A percentile compares a stretch with the other conserved stretches of the same genome.
These are phyloP conservation scores for Holotrichia oblita DNA, from an alignment of 1,140 invertebrate genomes.

Conservation along the genomic window DNA sequence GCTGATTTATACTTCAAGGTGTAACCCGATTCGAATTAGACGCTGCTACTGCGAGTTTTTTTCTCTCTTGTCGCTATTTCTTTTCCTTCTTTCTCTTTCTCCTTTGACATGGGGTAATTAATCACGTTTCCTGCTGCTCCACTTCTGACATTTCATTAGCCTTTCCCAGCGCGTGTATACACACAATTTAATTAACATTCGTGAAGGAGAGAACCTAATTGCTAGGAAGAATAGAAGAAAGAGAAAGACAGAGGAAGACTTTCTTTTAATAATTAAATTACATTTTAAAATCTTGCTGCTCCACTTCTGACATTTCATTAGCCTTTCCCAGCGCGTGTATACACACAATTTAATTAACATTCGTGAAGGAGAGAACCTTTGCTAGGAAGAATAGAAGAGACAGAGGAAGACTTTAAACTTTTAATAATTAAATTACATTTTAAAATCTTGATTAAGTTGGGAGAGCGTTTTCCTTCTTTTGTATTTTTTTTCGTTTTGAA, in stretches of 20 bases:
- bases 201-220: neutral
- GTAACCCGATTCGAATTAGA: neutral
- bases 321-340: neutral
- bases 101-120: neutral
- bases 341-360: conserved; percentile 14
- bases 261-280: too few species aligned
- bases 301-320: conserved; percentile 7
- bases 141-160: conserved; percentile 12
- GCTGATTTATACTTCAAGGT: neutral
- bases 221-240: too few species aligned
- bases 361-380: neutral
- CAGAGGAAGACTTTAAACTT: too few species aligned
- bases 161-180: neutral
- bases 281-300: neutral
- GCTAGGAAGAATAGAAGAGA: too few species aligned
- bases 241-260: too few species aligned
- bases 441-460: too few species aligned
- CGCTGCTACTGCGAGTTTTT: neutral
- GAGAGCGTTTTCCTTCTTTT: too few species aligned
- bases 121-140: neutral
- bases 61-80: neutral
- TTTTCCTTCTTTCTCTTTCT: neutral
- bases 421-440: too few species aligned
- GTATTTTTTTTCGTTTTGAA: too few species aligned
- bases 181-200: conserved; percentile 14